phyloP scores from a whole-genome alignment of 2,113 vertebrate species.

The Forbesichthys agassizii region DNA sequence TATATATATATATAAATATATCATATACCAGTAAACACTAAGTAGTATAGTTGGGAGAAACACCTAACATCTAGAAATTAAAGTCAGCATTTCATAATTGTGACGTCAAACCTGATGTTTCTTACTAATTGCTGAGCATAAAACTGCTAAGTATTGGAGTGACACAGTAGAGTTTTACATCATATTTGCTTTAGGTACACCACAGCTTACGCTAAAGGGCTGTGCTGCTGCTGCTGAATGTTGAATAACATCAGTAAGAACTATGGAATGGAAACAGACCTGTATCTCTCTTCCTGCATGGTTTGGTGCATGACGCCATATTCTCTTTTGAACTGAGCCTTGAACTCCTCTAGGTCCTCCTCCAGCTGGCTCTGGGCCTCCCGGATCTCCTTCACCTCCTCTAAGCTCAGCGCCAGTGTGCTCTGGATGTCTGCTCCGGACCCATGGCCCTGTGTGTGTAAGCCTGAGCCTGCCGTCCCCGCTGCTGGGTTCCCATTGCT shows the following conservation, averaged over 20 bases:
- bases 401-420: constrained; percentile 74
- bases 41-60: too few species aligned
- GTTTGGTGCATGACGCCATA: constrained; percentile 87
- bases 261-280: constrained; percentile 64
- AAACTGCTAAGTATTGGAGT: too few species aligned
- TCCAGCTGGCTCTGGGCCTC: constrained; percentile 88
- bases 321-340: constrained; percentile 85
- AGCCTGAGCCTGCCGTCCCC: background rate
- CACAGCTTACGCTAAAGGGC: background rate
- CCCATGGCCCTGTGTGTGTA: constrained; percentile 58
- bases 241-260: background rate
- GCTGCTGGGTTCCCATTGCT: constrained; percentile 81
- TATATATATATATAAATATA: too few species aligned
- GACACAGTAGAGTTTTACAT: too few species aligned
- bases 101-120: too few species aligned
- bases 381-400: constrained; percentile 89
- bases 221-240: background rate
- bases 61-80: too few species aligned
- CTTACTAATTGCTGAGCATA: too few species aligned
- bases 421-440: constrained; percentile 59
- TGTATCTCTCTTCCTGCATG: constrained; percentile 91
- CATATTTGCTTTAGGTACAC: too few species aligned
- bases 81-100: too few species aligned
- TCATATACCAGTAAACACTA: too few species aligned
- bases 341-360: constrained; percentile 90